These are phyloP conservation scores for Drosophila kuntzei DNA, from an alignment of 2,888 invertebrate genomes.

Conservation along the genomic window DNA sequence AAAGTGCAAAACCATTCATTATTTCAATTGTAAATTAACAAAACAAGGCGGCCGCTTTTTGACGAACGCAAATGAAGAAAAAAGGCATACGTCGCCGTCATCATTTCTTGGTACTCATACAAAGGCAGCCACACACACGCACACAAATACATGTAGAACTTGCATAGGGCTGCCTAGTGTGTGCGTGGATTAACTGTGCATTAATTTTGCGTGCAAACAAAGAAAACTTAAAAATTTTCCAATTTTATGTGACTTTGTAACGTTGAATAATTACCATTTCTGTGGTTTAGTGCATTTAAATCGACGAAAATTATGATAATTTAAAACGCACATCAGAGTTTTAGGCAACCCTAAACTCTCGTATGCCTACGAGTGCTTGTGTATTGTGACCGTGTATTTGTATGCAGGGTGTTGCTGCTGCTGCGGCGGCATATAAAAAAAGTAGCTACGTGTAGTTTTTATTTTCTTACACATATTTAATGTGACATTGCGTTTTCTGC, in stretches of 20 bases:
- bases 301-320: slow-evolving; percentile 1
- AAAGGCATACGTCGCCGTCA: slow-evolving; percentile 79
- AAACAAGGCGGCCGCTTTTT: slow-evolving; percentile 59
- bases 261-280: not conserved
- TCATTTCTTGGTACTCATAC: slow-evolving; percentile 73
- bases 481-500: slow-evolving; percentile 23
- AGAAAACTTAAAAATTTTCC: slow-evolving; percentile 20
- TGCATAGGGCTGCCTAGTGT: slow-evolving; percentile 63
- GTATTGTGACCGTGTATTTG: slow-evolving; percentile 48
- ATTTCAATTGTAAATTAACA: slow-evolving; percentile 22
- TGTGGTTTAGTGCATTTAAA: slow-evolving; percentile 13
- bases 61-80: slow-evolving; percentile 53
- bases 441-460: slow-evolving; percentile 80
- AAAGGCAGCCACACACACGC: slow-evolving; percentile 46
- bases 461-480: slow-evolving; percentile 47
- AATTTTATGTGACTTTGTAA: slow-evolving; percentile 7
- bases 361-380: slow-evolving; percentile 48
- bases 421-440: slow-evolving; percentile 66
- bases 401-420: slow-evolving; percentile 77
- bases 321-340: slow-evolving; percentile 24
- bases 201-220: slow-evolving; percentile 41
- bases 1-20: slow-evolving; percentile 32
- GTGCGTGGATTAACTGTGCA: slow-evolving; percentile 31
- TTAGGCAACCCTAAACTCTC: slow-evolving; percentile 65
- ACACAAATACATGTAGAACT: slow-evolving; percentile 50